Base-by-base conservation (phyloP, 2,797 vertebrate species). In the Sibirionetta formosa region DNA sequence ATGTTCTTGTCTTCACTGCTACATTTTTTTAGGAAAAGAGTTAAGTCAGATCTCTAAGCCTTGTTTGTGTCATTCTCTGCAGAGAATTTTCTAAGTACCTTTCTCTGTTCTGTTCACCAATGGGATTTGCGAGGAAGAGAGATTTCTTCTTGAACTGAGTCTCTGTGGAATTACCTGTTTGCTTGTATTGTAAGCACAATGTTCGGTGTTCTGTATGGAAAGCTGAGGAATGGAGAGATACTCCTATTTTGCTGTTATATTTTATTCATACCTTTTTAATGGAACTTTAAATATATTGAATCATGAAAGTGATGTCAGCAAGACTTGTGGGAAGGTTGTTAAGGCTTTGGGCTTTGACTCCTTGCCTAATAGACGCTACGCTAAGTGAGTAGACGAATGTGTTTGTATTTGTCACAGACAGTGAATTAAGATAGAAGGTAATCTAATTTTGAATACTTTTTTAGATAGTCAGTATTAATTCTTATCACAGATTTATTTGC, bases 111-210 rank as follows among this genome's bases (percentile, higher is more conserved):
- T 69, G 22, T 76, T 57, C 31, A 29, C 9, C 5, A 23, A 23
- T 19, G 42, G 63, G 38, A 35, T 76, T 85, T 79, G 77, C 14
- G 76, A 68, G 57, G 15, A 77, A 50, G 27, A 81, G 18, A 27
- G 10, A 11, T 3, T 79, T 90, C 11, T 7, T 75, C 23, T 85
- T 54, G 63, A 46, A 4, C 35, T 64, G 70, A 10, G 13, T 46
- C 4, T 1, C 36, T 73, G 26, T 83, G 53, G 40, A 80, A 48
- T 73, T 56, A 31, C 19, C 14, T 46, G 11, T 19, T 1, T 1
- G 12, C 6, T 51, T 26, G 17, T 61, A 9, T 57, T 0, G 0
- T 0, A 0, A n/a, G 35, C 14, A 14, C 4, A 2, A 5, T 56
- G 19, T 11, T 81, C 27, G 4, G 16, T 35, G 33, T 10, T 29